Base-by-base conservation (phyloP, 2,888 invertebrate species). In the Syritta pipiens region DNA sequence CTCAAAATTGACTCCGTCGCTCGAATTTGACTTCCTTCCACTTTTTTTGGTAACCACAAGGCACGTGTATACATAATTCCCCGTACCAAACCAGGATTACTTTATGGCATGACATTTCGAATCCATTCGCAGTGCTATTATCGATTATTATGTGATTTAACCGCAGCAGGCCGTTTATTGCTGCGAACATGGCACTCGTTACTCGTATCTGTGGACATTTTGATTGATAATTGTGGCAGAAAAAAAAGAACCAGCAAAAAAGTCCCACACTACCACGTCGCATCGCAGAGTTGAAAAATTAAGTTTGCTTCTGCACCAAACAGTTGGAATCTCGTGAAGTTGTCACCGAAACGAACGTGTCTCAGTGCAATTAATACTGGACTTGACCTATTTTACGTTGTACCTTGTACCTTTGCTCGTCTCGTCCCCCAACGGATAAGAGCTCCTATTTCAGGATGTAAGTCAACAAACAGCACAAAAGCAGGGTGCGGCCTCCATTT, bases 371-470 rank as follows among this genome's bases (percentile, higher is more conserved):
- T 68, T 57, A 68, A 59, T 30, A 57, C 9, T 40, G 12, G 22
- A 35, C 26, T 26, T 37, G 55, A 37, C 40, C 57, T 57, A 28
- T 28, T 40, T 63, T 6, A 40, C 17, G 14, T 19, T 10, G 24
- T 42, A 26, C 42, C 20, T 14, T 1, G n/a, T n/a, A n/a, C n/a
- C n/a, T n/a, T n/a, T n/a, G n/a, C n/a, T n/a, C n/a, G n/a, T n/a
- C n/a, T n/a, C n/a, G n/a, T n/a, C n/a, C 51, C 24, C 5, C 9
- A 2, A 20, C 12, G 20, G 30, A 57, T 40, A 68, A 57, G 19
- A 24, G 44, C 37, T 57, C 28, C 28, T 63, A 44, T 63, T 67
- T 67, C 46, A 37, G 22, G 67, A 67, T 53, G 28, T 26, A 55
- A 35, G 35, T 30, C 14, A 51, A 24, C 53, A 44, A 53, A 37